Base-by-base conservation (phyloP, 2,797 vertebrate species). In the Harpagifer antarcticus region DNA sequence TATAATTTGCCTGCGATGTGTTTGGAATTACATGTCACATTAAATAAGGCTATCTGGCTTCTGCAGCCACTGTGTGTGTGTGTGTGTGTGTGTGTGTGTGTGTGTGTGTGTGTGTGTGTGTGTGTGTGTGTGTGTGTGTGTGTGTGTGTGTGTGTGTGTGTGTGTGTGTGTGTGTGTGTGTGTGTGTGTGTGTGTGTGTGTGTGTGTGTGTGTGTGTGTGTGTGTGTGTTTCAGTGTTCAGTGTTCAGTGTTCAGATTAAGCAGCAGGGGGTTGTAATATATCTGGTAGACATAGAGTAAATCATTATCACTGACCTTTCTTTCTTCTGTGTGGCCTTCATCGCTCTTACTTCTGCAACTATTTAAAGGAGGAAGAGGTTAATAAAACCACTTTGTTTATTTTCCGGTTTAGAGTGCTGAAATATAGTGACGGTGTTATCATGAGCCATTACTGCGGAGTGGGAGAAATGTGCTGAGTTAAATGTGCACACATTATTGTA, bases 291-390 rank as follows among this genome's bases (percentile, higher is more conserved):
- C 64, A 73, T 69, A 23, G 48, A 79, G 48, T 52, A 61, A 49
- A 23, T 78, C 40, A 76, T 80, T 56, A 58, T 62, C 37, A 23
- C 15, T 81, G 61, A 84, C 71, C 48, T 81, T 72, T 85, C 64
- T 79, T 64, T 82, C 66, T 33, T 58, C 43, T 9, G 56, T 16
- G 17, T 55, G 69, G 54, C 72, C 71, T 73, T 68, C 53, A 37
- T 45, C 27, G 47, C 9, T 90, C 9, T 90, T 93, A 92, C 88
- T 84, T 91, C 89, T 92, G 93, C 94, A 93, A 81, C 42, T 91
- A 23, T 90, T 68, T 82, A 86, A 92, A 95, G 94, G 94, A 95
- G 87, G 40, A 23, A 13, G 42, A 5, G 40, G 40, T 14, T 15
- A 19, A 62, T 68, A 37, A 54, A 64, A 27, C 27, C 40, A 63